These are phyloP conservation scores for Otus scops DNA, from an alignment of 2,797 vertebrate genomes.

Conservation along the genomic window DNA sequence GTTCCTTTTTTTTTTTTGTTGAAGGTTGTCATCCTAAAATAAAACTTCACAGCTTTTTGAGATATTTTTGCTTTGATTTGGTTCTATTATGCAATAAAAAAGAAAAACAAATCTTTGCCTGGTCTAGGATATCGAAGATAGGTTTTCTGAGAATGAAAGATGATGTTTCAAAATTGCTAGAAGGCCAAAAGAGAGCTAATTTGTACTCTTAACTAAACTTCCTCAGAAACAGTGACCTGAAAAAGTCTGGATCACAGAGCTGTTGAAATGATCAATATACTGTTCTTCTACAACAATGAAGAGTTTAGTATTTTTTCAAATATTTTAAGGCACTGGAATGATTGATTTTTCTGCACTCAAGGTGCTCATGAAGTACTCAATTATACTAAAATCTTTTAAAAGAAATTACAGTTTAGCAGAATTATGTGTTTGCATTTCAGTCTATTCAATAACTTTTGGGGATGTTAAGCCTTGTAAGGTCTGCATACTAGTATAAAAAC, in stretches of 20 bases:
- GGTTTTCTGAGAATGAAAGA: background rate
- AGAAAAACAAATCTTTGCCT: background rate
- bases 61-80: background rate
- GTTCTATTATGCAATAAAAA: background rate
- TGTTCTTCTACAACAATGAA: background rate
- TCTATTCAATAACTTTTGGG: background rate
- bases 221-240: background rate
- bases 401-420: background rate
- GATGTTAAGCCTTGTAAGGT: background rate
- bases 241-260: background rate
- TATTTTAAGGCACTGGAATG: background rate
- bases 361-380: background rate
- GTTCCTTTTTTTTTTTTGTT: background rate
- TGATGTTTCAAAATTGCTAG: background rate
- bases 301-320: background rate
- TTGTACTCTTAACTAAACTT: background rate
- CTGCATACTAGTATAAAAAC: background rate
- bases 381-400: background rate
- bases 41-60: background rate
- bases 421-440: background rate
- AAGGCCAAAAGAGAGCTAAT: background rate
- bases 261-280: background rate
- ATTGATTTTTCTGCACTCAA: background rate
- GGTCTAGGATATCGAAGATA: background rate
- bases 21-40: background rate